Evolutionary conservation across 2,888 invertebrate species (phyloP).

Genomic region (Osedax frankpressi): DNA sequence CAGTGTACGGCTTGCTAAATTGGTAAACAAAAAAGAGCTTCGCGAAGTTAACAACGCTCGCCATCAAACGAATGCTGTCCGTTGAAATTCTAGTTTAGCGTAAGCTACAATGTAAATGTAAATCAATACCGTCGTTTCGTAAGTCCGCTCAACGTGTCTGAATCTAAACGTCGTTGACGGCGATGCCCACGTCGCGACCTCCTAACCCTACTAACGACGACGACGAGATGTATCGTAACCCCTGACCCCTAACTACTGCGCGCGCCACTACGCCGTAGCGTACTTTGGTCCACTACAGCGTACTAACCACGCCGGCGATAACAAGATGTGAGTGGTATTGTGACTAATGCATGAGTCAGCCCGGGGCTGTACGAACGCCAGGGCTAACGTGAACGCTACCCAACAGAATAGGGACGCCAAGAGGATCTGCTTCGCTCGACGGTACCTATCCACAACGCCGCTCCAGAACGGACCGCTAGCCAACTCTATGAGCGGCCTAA

Average conservation of each 20-base stretch:
- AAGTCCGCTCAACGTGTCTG: no score
- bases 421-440: constrained; percentile 57
- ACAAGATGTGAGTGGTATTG: constrained; percentile 51
- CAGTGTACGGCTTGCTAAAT: not conserved
- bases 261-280: no score
- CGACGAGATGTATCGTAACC: not conserved
- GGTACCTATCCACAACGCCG: constrained; percentile 59
- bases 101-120: no score
- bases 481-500: constrained; percentile 91
- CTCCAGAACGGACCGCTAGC: constrained; percentile 96
- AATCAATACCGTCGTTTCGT: no score
- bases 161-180: no score
- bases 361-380: constrained; percentile 87
- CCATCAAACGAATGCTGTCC: no score
- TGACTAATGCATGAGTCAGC: constrained; percentile 74
- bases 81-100: no score
- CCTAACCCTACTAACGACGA: not conserved
- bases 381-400: constrained; percentile 88
- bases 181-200: not conserved
- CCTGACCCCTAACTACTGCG: not conserved
- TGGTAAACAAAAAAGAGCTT: no score
- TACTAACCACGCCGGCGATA: constrained; percentile 26
- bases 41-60: no score
- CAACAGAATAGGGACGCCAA: constrained; percentile 81
- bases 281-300: no score